Conservation (phyloP, 2,888 invertebrate species). For the Temnothorax rugatulus region DNA sequence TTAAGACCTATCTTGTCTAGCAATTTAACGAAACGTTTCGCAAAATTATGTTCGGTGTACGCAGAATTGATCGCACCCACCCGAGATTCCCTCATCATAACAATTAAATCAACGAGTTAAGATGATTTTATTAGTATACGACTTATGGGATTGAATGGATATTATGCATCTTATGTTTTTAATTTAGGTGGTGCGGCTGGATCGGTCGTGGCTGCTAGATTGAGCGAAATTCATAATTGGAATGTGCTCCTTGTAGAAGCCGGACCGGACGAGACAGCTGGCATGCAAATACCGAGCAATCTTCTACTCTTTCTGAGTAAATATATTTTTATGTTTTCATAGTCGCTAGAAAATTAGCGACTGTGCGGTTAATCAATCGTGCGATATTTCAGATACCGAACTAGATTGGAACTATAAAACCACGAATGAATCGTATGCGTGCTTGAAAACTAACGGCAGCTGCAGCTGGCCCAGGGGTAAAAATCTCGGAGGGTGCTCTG, state of each 20-base stretch:
- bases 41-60: background rate
- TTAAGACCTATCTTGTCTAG: background rate
- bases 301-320: constrained; percentile 77
- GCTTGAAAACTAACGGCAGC: constrained; percentile 86
- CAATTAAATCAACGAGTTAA: background rate
- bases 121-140: background rate
- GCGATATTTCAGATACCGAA: constrained; percentile 81
- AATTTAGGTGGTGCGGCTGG: constrained; percentile 88
- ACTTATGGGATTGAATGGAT: background rate
- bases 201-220: constrained; percentile 88
- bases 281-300: constrained; percentile 84
- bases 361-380: constrained; percentile 5
- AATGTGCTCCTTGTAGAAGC: constrained; percentile 90
- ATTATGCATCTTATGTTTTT: background rate
- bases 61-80: background rate
- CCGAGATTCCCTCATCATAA: background rate
- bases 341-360: background rate
- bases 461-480: constrained; percentile 91
- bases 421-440: constrained; percentile 89
- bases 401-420: constrained; percentile 91
- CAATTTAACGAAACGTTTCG: background rate
- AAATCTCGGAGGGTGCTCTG: constrained; percentile 90
- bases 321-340: background rate
- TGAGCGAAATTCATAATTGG: constrained; percentile 89
- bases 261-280: constrained; percentile 90